These are phyloP conservation scores for Notechis scutatus DNA, from an alignment of 2,113 vertebrate species.

Conservation along the genomic window DNA sequence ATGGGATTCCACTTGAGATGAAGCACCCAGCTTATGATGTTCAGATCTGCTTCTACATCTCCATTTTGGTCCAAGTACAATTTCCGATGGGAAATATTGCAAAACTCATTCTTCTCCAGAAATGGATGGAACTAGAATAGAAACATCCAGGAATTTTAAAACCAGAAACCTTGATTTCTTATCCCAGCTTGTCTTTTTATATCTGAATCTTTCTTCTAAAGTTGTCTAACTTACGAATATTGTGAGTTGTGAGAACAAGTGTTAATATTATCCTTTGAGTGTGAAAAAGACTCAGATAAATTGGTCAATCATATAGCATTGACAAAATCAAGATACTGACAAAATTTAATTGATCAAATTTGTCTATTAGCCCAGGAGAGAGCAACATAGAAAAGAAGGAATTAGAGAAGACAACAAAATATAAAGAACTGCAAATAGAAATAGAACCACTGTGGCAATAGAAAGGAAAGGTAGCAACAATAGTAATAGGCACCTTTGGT, in stretches of 20 bases:
- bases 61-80: background rate
- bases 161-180: background rate
- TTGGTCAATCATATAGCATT: no score
- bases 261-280: no score
- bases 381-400: no score
- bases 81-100: background rate
- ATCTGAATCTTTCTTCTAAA: background rate
- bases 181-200: background rate
- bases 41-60: background rate
- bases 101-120: background rate
- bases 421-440: no score
- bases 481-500: no score
- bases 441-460: no score
- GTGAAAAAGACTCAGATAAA: no score
- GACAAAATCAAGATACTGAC: no score
- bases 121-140: background rate
- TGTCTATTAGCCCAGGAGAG: no score
- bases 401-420: no score
- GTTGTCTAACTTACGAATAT: background rate
- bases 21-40: background rate
- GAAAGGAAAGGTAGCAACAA: no score
- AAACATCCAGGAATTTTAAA: background rate
- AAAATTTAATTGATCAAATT: no score
- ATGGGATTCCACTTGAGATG: background rate
- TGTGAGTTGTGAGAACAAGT: background rate